These are phyloP conservation scores for Pseudolaguvia tuberculata DNA, from an alignment of 2,113 vertebrate species.

Conservation along the genomic window DNA sequence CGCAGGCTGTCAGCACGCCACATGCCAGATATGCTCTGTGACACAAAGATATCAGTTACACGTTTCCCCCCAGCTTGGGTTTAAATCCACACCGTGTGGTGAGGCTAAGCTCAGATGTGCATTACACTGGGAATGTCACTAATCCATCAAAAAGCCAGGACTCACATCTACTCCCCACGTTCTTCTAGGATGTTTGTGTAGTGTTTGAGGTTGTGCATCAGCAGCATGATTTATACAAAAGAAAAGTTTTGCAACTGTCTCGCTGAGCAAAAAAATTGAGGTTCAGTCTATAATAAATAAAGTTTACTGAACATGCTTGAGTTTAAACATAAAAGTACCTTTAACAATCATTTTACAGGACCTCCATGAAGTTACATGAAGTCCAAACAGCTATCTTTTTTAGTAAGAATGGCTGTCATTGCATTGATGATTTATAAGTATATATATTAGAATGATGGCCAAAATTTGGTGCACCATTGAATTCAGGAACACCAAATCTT, in stretches of 20 bases:
- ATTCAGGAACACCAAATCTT: no score
- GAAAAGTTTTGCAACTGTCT: constrained; percentile 19
- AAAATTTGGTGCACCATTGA: no score
- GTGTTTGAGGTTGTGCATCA: constrained; percentile 18
- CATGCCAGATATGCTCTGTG: constrained; percentile 52
- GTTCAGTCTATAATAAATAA: no score
- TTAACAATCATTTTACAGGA: no score
- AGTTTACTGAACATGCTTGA: no score
- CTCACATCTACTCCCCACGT: constrained; percentile 46
- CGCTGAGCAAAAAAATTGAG: not conserved
- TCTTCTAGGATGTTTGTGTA: constrained; percentile 42
- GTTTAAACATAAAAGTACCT: no score
- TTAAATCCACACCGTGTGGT: constrained; percentile 53
- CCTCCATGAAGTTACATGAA: no score
- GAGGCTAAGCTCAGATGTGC: constrained; percentile 58
- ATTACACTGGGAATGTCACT: constrained; percentile 73
- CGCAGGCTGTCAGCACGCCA: constrained; percentile 47
- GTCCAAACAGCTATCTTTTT: no score
- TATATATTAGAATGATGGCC: no score
- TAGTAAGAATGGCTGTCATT: no score
- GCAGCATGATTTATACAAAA: constrained; percentile 10
- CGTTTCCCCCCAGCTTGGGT: constrained; percentile 49
- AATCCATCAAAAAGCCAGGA: constrained; percentile 66
- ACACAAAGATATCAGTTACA: constrained; percentile 60
- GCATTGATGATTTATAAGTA: no score